Percentiles rank a stretch among this genome's conserved stretches.
Evolutionary conservation across 2,888 invertebrate species (phyloP).

Genomic region (Subacronicta megacephala): DNA sequence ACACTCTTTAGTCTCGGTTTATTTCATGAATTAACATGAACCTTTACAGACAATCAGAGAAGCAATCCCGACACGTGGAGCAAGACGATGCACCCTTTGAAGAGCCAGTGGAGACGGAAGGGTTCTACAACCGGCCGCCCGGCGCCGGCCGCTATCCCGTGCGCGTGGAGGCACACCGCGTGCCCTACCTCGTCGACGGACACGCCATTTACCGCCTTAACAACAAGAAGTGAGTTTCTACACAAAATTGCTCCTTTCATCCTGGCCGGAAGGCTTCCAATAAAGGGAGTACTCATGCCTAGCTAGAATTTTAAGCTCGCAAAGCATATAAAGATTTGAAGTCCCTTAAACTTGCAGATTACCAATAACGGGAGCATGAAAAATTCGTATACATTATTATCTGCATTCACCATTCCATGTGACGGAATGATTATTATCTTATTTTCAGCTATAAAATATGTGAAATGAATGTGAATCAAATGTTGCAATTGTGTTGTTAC

Average conservation of each 20-base stretch:
- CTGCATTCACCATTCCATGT: no score
- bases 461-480: no score
- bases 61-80: constrained; percentile 50
- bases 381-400: no score
- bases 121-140: constrained; percentile 79
- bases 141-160: constrained; percentile 75
- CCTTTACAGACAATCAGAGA: constrained; percentile 22
- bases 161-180: constrained; percentile 57
- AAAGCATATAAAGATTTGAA: no score
- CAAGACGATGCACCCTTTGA: constrained; percentile 72
- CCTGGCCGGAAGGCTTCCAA: not conserved
- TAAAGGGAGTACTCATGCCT: no score
- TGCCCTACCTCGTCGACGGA: constrained; percentile 51
- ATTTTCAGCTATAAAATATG: no score
- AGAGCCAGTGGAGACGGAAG: constrained; percentile 71
- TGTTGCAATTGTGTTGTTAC: not conserved
- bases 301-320: no score
- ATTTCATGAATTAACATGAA: no score
- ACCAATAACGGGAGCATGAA: no score
- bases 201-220: constrained; percentile 47
- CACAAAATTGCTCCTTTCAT: not conserved
- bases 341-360: no score
- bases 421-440: no score
- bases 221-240: constrained; percentile 40
- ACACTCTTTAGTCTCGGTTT: no score